A percentile compares a stretch with the other conserved stretches of the same genome.
Conservation (phyloP, 2,797 vertebrate genomes). For the Corythornis leucogaster region DNA sequence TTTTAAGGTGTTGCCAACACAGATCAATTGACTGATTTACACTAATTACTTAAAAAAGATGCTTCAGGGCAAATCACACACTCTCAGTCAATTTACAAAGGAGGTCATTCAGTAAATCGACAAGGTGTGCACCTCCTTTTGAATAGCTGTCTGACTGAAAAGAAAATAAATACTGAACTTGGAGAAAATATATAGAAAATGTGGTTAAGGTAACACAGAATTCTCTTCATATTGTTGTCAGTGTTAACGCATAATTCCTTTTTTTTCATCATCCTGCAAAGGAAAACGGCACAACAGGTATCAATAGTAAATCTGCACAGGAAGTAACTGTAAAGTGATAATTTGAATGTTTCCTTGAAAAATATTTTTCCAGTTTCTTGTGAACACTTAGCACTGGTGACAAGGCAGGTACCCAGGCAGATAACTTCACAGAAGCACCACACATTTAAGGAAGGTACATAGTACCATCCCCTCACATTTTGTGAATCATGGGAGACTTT, state of each 20-base stretch:
- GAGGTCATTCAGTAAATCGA: neutral
- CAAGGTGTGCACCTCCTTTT: neutral
- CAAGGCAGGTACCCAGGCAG: neutral
- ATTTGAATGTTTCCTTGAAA: neutral
- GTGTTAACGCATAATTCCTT: neutral
- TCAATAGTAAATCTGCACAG: neutral
- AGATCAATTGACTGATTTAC: slow-evolving; percentile 48
- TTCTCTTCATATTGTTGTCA: neutral
- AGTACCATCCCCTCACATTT: neutral
- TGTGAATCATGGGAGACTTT: neutral
- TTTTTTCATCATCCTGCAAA: neutral
- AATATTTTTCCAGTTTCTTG: neutral
- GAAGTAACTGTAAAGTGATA: neutral
- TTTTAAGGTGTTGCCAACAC: slow-evolving; percentile 22
- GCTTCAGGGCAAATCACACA: slow-evolving; percentile 42
- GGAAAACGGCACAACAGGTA: neutral
- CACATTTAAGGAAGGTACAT: neutral
- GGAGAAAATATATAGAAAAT: neutral
- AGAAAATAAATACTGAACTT: slow-evolving; percentile 22
- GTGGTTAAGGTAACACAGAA: neutral
- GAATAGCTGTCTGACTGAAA: neutral
- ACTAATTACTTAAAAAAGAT: slow-evolving; percentile 61
- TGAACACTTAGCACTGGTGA: neutral
- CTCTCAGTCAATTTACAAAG: slow-evolving; percentile 38
- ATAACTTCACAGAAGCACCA: neutral